Evolutionary conservation across 2,888 invertebrate species (phyloP), one percentile per base, ranked within the genome.

Genomic region (Rhodophaea formosa): DNA sequence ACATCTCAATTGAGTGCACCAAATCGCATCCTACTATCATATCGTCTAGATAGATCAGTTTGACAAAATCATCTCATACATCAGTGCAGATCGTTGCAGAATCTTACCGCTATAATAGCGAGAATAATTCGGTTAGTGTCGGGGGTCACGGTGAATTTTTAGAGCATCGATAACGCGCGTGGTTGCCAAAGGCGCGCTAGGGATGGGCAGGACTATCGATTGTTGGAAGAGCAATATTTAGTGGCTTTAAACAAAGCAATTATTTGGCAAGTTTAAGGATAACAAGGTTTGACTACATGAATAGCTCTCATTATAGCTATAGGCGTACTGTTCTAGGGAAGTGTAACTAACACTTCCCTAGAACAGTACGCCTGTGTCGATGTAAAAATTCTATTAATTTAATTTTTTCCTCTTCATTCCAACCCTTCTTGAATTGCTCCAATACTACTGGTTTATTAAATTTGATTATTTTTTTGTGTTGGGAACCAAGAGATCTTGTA

Each of bases 81-180:
- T 71, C 72, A 59, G 58, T 47, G 62, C 65, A 62, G 64, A 71
- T 72, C 74, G 17, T 30, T 68, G 74, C 71, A 74, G 79, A 80
- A 77, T 80, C 80, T 75, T 81, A 83, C 71, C 62, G 72, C 72
- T 75, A 77, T 76, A 71, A 74, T 62, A 80, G 77, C 83, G 85
- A 78, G 84, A 86, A 86, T 86, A 84, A 84, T 86, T 85, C 75
- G 84, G 83, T 81, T 82, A 84, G 82, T 84, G 84, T 86, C 82
- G 79, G 73, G 78, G 86, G 85, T 86, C 84, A 80, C 79, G 85
- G 84, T 79, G 79, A 79, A 83, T 88, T 88, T 89, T 88, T 88
- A 86, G 84, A 78, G 76, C 71, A 75, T 76, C 80, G 80, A 85
- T 84, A 82, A 80, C 79, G 86, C 87, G 88, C 90, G 89, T 90